A percentile compares a stretch with the other conserved stretches of the same genome.
Evolutionary conservation across 2,797 vertebrate species (phyloP).

Genomic region (Heterohyrax brucei): DNA sequence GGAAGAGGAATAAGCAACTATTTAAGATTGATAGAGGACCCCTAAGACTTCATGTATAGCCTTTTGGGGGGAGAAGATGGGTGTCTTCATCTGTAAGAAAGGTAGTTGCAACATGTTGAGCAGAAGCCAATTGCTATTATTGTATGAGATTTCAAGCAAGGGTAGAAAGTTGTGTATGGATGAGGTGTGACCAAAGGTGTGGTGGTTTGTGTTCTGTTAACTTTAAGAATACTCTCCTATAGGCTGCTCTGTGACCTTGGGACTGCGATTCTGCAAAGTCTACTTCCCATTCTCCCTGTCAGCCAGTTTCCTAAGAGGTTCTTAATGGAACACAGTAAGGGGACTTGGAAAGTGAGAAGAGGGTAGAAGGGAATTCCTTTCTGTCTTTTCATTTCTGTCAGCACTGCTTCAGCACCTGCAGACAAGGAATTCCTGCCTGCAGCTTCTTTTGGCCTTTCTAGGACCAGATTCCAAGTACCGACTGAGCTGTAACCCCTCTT

Average conservation of each 20-base stretch:
- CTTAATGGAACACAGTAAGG: neutral
- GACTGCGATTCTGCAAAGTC: neutral
- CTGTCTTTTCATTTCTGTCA: neutral
- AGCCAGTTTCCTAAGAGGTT: neutral
- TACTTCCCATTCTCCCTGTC: neutral
- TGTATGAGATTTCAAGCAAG: slow-evolving; percentile 16
- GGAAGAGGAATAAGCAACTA: neutral
- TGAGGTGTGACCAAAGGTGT: neutral
- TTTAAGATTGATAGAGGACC: neutral
- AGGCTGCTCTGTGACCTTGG: slow-evolving; percentile 8
- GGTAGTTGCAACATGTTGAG: neutral
- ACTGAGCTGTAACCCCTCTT: neutral
- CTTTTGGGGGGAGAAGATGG: neutral
- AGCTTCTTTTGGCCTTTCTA: neutral
- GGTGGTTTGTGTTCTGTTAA: neutral
- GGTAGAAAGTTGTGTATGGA: neutral
- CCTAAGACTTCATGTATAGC: neutral
- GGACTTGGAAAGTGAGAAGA: neutral
- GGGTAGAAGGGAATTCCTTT: neutral
- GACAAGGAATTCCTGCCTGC: too few species aligned
- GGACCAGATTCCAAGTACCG: neutral
- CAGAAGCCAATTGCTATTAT: neutral
- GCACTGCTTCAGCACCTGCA: neutral
- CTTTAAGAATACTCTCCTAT: neutral
- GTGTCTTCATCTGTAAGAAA: slow-evolving; percentile 9